These are phyloP conservation scores for Flexamia atlantica DNA, from an alignment of 2,888 invertebrate genomes.

Conservation along the genomic window DNA sequence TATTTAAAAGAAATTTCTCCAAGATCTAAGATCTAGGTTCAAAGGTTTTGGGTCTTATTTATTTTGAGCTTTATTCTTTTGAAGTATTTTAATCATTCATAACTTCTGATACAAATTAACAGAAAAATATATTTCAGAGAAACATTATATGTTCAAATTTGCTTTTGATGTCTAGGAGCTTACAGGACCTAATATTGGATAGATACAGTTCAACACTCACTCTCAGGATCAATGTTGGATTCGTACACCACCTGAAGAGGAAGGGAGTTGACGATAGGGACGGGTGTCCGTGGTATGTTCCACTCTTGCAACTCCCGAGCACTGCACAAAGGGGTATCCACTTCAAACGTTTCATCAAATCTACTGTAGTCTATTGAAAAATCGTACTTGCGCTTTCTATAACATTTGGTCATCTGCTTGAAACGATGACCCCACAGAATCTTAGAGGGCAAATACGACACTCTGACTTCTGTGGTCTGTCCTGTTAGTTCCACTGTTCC, in stretches of 20 bases:
- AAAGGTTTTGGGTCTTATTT: too few species aligned
- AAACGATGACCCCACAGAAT: slow-evolving; percentile 91
- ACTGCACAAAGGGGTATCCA: slow-evolving; percentile 78
- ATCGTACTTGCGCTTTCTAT: slow-evolving; percentile 69
- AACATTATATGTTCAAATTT: too few species aligned
- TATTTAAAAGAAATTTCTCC: too few species aligned
- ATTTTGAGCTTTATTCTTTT: too few species aligned
- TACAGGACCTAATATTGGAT: too few species aligned
- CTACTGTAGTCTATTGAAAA: slow-evolving; percentile 81
- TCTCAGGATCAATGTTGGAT: not conserved
- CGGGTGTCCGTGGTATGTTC: slow-evolving; percentile 22
- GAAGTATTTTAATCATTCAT: too few species aligned
- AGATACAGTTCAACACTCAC: not conserved
- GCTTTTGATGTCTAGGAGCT: too few species aligned
- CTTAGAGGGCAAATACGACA: slow-evolving; percentile 88
- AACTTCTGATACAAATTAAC: too few species aligned
- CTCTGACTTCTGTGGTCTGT: slow-evolving; percentile 83
- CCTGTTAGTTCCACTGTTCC: slow-evolving; percentile 89
- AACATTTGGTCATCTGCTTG: slow-evolving; percentile 81
- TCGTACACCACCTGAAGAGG: slow-evolving; percentile 5
- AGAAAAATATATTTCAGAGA: too few species aligned
- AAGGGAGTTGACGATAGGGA: not conserved
- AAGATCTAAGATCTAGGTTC: too few species aligned
- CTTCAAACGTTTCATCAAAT: slow-evolving; percentile 82
- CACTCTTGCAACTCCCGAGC: slow-evolving; percentile 72